Evolutionary conservation across 2,113 vertebrate species (phyloP), one percentile per base, ranked within the genome.

Genomic region (Phalacrocorax carbo): DNA sequence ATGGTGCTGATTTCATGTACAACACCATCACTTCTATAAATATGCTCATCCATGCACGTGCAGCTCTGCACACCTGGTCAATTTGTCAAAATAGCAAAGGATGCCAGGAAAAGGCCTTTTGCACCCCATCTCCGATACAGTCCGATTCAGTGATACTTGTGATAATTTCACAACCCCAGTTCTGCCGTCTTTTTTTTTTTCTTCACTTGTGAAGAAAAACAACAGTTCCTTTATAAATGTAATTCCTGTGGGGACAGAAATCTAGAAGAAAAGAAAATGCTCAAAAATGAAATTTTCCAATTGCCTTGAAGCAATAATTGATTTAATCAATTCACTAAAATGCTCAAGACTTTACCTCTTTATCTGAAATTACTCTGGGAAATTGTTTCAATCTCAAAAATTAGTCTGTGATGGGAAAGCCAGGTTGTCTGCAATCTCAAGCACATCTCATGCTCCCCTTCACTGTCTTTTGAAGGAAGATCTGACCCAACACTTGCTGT

Each of bases 331-430:
- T 42, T 80, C 62, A 65, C 57, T 93, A 70, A 93, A 89, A 85
- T 80, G 46, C 68, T 78, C 29, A 55, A 80, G 62, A 34, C 30
- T 85, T 92, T 86, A 83, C 9, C 23, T 78, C 55, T 96, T 90
- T 92, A 75, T 54, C 78, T 58, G 58, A 95, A 90, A 95, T 88
- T 89, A 90, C 49, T 57, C 49, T 42, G 22, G 36, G 36, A 95
- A 96, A 93, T 91, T 15, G 15, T 80, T 93, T 94, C 58, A 65
- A 30, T 60, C 62, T 85, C 80, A 83, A 55, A 76, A 93, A 87
- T 76, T 85, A 89, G 19, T 30, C 62, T 77, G 40, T 34, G 34
- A 72, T 42, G 25, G 49, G 18, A 88, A 94, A 93, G 22, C 13
- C 40, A 69, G 52, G 61, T 42, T 75, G 15, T 51, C 79, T 90